Conservation (phyloP, 1,140 invertebrate genomes). For the Bacillus rossius region DNA sequence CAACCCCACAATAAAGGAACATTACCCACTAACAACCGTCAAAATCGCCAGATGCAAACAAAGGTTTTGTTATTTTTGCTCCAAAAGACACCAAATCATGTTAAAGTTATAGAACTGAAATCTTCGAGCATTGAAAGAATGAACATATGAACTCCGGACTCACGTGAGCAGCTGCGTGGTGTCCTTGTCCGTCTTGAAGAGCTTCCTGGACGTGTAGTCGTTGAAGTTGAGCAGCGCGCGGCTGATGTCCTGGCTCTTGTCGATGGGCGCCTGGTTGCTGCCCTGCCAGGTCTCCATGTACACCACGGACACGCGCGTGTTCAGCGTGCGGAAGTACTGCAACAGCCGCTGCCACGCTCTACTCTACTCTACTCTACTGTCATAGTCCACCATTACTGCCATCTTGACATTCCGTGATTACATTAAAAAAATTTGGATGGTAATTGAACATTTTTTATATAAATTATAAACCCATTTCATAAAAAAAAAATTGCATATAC, state of each 20-base stretch:
- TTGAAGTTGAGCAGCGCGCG: conserved; percentile 84
- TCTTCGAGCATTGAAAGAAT: too few species aligned
- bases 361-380: too few species aligned
- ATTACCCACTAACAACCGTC: too few species aligned
- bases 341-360: conserved; percentile 25
- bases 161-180: conserved; percentile 90
- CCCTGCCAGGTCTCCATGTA: conserved; percentile 96
- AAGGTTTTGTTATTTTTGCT: too few species aligned
- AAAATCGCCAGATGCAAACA: too few species aligned
- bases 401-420: too few species aligned
- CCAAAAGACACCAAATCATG: too few species aligned
- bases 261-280: conserved; percentile 74
- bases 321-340: conserved; percentile 89
- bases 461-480: neutral
- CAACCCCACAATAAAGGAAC: too few species aligned
- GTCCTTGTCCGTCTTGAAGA: conserved; percentile 79
- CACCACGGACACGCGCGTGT: conserved; percentile 87
- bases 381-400: too few species aligned
- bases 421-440: neutral
- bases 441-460: neutral
- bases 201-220: conserved; percentile 76
- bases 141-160: too few species aligned
- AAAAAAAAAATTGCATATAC: neutral
- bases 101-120: too few species aligned
- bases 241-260: conserved; percentile 77